Conservation (phyloP, 2,113 vertebrate species). For the Halichoeres trimaculatus region DNA sequence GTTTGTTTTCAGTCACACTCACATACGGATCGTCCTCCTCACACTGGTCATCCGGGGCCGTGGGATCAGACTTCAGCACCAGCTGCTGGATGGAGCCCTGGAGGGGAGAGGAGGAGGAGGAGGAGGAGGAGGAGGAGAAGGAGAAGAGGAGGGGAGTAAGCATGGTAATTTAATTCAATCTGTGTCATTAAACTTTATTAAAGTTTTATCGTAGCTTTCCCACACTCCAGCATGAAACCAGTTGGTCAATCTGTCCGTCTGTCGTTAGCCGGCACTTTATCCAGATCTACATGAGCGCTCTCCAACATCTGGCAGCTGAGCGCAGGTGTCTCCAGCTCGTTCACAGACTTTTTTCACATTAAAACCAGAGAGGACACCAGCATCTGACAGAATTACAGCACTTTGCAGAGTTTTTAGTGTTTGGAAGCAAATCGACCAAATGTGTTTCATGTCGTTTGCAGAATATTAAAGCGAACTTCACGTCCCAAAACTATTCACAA, state of each 20-base stretch:
- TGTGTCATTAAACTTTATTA: slow-evolving; percentile 29
- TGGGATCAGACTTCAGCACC: slow-evolving; percentile 86
- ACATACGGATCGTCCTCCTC: slow-evolving; percentile 94
- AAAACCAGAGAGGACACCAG: too few species aligned
- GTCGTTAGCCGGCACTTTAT: background rate
- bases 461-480: too few species aligned
- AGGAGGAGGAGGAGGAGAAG: too few species aligned
- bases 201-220: background rate
- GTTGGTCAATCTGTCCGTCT: background rate
- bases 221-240: slow-evolving; percentile 6
- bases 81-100: slow-evolving; percentile 96
- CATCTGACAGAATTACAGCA: too few species aligned
- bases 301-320: slow-evolving; percentile 9
- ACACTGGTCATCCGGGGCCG: slow-evolving; percentile 88
- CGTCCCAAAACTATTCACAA: too few species aligned
- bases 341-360: too few species aligned
- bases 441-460: too few species aligned
- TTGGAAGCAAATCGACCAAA: too few species aligned
- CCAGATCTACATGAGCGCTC: background rate
- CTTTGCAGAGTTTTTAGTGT: too few species aligned
- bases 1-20: slow-evolving; percentile 69
- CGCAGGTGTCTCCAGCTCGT: slow-evolving; percentile 2
- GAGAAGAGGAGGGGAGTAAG: too few species aligned
- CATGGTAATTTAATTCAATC: slow-evolving; percentile 28
- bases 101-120: too few species aligned